Percentiles rank a stretch among this genome's conserved stretches.
These are phyloP conservation scores for Hylia prasina DNA, from an alignment of 2,113 vertebrate genomes.

Conservation along the genomic window DNA sequence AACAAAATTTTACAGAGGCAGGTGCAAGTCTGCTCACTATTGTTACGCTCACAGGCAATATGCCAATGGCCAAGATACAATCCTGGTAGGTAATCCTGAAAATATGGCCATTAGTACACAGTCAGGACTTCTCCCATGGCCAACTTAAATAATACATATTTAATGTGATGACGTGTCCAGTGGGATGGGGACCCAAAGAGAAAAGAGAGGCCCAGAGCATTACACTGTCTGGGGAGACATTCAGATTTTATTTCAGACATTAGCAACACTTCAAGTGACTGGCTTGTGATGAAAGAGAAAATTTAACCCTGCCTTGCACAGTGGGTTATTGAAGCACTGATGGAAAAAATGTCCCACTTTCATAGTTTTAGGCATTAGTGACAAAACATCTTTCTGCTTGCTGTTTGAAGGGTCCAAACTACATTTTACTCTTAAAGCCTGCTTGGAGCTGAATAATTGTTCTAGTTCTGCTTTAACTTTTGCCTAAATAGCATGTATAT, in stretches of 20 bases:
- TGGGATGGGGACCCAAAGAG: not conserved
- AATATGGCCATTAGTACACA: not conserved
- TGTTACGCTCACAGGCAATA: fast-evolving
- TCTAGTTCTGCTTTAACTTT: not conserved
- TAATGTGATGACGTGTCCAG: not conserved
- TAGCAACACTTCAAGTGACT: slow-evolving; percentile 1
- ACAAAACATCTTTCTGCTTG: not conserved
- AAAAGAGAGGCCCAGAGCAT: not conserved
- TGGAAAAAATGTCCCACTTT: not conserved
- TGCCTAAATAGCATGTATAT: not conserved
- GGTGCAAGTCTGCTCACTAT: not conserved
- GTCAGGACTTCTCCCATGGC: not conserved
- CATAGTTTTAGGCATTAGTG: not conserved
- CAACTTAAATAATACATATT: slow-evolving; percentile 3
- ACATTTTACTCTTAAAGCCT: not conserved
- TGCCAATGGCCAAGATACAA: not conserved
- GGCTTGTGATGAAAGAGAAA: slow-evolving; percentile 20
- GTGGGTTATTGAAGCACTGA: not conserved
- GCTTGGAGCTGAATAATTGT: not conserved
- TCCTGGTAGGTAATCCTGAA: not conserved
- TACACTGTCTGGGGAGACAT: not conserved
- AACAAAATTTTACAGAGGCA: not conserved
- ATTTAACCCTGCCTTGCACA: slow-evolving; percentile 4
- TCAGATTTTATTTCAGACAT: slow-evolving; percentile 35
- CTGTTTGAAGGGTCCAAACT: not conserved